phyloP scores from a whole-genome alignment of 2,888 invertebrate genomes.

The Eilema griseolum region DNA sequence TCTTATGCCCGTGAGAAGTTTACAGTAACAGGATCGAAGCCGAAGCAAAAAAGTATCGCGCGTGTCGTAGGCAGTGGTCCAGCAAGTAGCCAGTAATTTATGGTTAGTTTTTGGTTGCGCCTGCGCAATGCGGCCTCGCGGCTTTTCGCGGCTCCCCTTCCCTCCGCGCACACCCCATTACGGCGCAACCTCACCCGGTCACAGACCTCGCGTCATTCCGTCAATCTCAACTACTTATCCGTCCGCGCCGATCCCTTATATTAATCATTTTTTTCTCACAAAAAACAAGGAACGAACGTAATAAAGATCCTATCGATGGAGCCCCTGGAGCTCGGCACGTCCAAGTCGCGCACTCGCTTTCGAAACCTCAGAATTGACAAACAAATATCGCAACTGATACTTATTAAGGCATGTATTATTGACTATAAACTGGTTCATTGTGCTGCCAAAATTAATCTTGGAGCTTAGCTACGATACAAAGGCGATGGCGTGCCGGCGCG shows the following conservation, averaged over 20 bases:
- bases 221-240: slow-evolving; percentile 86
- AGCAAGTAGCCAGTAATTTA: slow-evolving; percentile 86
- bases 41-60: slow-evolving; percentile 76
- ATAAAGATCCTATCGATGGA: slow-evolving; percentile 79
- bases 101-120: slow-evolving; percentile 87
- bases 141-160: slow-evolving; percentile 74
- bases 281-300: slow-evolving; percentile 66
- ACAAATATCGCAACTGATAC: slow-evolving; percentile 81
- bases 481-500: slow-evolving; percentile 75
- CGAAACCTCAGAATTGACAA: slow-evolving; percentile 79
- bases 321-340: slow-evolving; percentile 66
- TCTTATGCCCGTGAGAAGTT: slow-evolving; percentile 83
- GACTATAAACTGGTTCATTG: slow-evolving; percentile 82
- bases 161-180: slow-evolving; percentile 48
- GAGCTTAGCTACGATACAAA: slow-evolving; percentile 84
- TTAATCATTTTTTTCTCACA: slow-evolving; percentile 80
- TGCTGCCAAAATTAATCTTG: slow-evolving; percentile 84
- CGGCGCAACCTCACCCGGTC: slow-evolving; percentile 69
- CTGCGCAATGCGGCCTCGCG: slow-evolving; percentile 83
- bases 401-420: slow-evolving; percentile 80
- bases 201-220: slow-evolving; percentile 83
- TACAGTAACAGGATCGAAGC: slow-evolving; percentile 82
- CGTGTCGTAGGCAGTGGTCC: slow-evolving; percentile 80
- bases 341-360: slow-evolving; percentile 64
- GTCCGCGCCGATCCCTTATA: slow-evolving; percentile 79